A percentile compares a stretch with the other conserved stretches of the same genome.
Evolutionary conservation across 2,888 invertebrate genomes (phyloP).

Genomic region (Aporophyla lueneburgensis): DNA sequence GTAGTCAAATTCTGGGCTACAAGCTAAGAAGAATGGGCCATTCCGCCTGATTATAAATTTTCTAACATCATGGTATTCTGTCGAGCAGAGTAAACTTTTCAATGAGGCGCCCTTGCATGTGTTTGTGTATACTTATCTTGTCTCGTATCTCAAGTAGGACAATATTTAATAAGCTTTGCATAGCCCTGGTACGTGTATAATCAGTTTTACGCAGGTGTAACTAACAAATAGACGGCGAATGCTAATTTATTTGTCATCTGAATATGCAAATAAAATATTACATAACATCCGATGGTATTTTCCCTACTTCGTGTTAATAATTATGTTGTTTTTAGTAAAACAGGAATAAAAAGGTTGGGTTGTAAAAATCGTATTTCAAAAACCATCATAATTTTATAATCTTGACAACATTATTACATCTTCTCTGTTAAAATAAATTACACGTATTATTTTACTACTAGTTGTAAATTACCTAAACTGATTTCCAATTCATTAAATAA

Average conservation of each 20-base stretch:
- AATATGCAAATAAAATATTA: constrained; percentile 42
- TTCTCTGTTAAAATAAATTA: background rate
- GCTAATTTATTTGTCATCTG: constrained; percentile 40
- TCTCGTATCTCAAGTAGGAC: constrained; percentile 37
- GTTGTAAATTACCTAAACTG: background rate
- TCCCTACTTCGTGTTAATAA: background rate
- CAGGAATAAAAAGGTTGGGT: background rate
- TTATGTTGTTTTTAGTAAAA: background rate
- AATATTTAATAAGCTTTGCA: constrained; percentile 43
- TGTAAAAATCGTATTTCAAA: background rate
- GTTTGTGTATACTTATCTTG: constrained; percentile 40
- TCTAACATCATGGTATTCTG: background rate
- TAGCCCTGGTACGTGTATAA: constrained; percentile 29
- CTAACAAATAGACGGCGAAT: constrained; percentile 35
- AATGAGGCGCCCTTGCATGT: constrained; percentile 17
- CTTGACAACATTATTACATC: no score
- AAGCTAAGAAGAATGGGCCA: background rate
- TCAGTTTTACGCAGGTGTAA: constrained; percentile 45
- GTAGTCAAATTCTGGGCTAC: no score
- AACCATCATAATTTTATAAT: background rate
- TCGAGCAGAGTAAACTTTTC: constrained; percentile 1
- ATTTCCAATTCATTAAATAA: constrained; percentile 2
- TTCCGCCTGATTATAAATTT: background rate
- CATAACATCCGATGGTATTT: constrained; percentile 12
- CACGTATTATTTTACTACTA: background rate